Evolutionary conservation across 2,797 vertebrate genomes (phyloP), one percentile per base, ranked within the genome.

Genomic region (Leontopithecus rosalia): DNA sequence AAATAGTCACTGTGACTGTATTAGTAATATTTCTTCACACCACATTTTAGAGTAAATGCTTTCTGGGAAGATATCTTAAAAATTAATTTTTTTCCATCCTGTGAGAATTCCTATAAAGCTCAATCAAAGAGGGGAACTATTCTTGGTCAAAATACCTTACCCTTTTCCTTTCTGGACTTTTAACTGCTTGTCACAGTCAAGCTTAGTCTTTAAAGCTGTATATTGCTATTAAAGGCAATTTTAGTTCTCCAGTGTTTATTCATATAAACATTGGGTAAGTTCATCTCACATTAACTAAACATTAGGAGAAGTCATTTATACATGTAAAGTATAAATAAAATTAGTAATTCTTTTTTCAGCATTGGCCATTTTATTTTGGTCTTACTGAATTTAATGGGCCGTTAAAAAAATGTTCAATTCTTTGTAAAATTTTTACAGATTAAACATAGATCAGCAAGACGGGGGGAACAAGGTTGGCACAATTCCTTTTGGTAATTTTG

Each of bases 21-120:
- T 86, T 58, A 80, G 57, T 82, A 94, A 64, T 50, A 75, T 76
- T 81, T 96, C 73, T 73, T 92, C 77, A 88, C 7, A 79, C 12
- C 22, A 75, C 36, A 92, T 61, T 82, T 84, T 83, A 94, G n/a
- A 24, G 33, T 39, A 57, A 36, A 30, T 30, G 46, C 57, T 85
- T 94, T 97, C 91, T 95, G 52, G 41, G 36, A 92, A 93, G 0
- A 84, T 52, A 33, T 82, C 33, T 85, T 86, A 50, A 70, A 92
- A 90, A 20, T 67, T 94, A 33, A 50, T 90, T 92, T 93, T 93
- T 46, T 91, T 96, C 50, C 7, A 28, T 30, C 92, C n/a, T 75
- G 26, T 92, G n/a, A 58, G 67, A 80, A 87, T 95, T 96, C 79
- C 61, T 97, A 36, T 91, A 89, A 97, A 95, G 15, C 33, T 80